Percentiles rank a stretch among this genome's conserved stretches.
Evolutionary conservation across 2,888 invertebrate genomes (phyloP).

Genomic region (Germaria angustata): DNA sequence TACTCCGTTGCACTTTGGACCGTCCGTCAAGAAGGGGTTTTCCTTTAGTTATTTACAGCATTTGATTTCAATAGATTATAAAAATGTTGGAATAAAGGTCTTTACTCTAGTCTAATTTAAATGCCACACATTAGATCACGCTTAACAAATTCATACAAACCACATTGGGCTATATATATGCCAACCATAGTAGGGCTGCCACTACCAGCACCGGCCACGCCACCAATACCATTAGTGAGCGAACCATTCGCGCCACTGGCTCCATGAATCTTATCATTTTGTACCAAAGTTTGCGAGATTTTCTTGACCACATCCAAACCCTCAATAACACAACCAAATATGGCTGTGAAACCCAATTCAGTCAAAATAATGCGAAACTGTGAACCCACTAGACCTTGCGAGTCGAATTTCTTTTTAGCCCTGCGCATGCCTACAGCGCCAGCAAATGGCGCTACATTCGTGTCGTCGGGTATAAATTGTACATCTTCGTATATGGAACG

Average conservation of each 20-base stretch:
- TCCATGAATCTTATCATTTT: slow-evolving; percentile 57
- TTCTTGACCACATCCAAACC: slow-evolving; percentile 89
- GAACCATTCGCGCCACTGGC: slow-evolving; percentile 84
- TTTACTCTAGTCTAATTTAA: slow-evolving; percentile 9
- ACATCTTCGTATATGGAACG: slow-evolving; percentile 88
- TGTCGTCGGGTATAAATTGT: slow-evolving; percentile 90
- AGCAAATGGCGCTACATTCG: slow-evolving; percentile 86
- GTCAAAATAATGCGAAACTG: slow-evolving; percentile 91
- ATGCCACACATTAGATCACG: slow-evolving; percentile 58
- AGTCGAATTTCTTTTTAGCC: slow-evolving; percentile 89
- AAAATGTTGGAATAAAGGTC: neutral
- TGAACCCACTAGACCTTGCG: slow-evolving; percentile 90
- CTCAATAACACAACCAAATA: slow-evolving; percentile 90
- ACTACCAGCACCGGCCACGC: neutral
- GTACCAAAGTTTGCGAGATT: slow-evolving; percentile 83
- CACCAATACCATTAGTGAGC: neutral
- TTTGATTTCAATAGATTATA: too few species aligned
- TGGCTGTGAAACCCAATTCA: slow-evolving; percentile 90
- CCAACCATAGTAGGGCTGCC: neutral
- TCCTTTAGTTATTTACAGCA: too few species aligned
- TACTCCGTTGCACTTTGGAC: too few species aligned
- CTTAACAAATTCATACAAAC: slow-evolving; percentile 61
- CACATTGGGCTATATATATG: slow-evolving; percentile 80
- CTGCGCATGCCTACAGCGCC: slow-evolving; percentile 91
- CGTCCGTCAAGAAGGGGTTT: too few species aligned